Percentiles rank a stretch among this genome's conserved stretches.
Evolutionary conservation across 1,140 invertebrate species (phyloP).

Genomic region (Oryctes rhinoceros): DNA sequence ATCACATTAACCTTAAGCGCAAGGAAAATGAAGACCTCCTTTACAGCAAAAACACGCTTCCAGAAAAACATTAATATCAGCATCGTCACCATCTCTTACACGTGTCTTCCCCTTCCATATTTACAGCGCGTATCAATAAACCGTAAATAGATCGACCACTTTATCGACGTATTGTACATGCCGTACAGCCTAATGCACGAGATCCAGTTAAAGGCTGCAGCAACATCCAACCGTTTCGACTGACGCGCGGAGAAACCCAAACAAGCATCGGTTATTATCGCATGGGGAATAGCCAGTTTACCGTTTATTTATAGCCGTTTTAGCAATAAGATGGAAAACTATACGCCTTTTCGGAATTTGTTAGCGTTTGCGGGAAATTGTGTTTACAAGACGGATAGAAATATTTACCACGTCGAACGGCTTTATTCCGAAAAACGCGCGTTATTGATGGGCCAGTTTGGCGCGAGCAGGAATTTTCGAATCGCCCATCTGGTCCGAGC

Average conservation of each 20-base stretch:
- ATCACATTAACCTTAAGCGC: no score
- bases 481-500: no score
- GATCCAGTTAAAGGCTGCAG: background rate
- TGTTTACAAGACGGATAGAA: background rate
- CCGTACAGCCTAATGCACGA: background rate
- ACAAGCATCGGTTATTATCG: background rate
- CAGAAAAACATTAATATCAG: background rate
- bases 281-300: background rate
- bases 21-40: no score
- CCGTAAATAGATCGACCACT: slow-evolving; percentile 10
- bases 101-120: background rate
- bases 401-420: background rate
- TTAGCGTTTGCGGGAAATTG: background rate
- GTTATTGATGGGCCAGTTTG: background rate
- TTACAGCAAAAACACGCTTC: no score
- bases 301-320: slow-evolving; percentile 11
- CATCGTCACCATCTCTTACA: background rate
- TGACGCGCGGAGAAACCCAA: background rate
- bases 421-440: slow-evolving; percentile 1
- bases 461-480: background rate
- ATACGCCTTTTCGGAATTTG: slow-evolving; percentile 9
- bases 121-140: background rate
- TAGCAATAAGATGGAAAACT: slow-evolving; percentile 15
- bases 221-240: background rate
- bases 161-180: background rate